phyloP scores from a whole-genome alignment of 2,888 invertebrate genomes.

The Temnothorax unifasciatus region DNA sequence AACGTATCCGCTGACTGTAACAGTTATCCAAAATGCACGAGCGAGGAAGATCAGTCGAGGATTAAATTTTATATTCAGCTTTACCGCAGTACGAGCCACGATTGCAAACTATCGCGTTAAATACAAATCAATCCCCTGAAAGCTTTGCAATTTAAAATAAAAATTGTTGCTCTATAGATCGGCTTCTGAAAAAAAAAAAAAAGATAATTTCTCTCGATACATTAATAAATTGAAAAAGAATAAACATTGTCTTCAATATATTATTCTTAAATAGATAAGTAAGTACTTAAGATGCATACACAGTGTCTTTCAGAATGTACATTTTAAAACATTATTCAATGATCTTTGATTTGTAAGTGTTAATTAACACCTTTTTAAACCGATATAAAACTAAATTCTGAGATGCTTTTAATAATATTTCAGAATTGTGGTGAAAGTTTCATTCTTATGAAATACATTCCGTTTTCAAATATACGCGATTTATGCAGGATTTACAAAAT shows the following conservation, averaged over 20 bases:
- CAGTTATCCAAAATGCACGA: slow-evolving; percentile 9
- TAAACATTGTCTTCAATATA: background rate
- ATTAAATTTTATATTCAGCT: slow-evolving; percentile 84
- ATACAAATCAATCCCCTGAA: slow-evolving; percentile 46
- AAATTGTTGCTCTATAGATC: background rate
- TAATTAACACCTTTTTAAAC: background rate
- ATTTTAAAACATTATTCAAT: background rate
- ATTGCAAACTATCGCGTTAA: slow-evolving; percentile 28
- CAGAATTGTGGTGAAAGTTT: background rate
- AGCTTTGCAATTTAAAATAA: background rate
- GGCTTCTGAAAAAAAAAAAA: background rate
- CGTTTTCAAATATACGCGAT: background rate
- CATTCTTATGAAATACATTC: background rate
- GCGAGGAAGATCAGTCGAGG: slow-evolving; percentile 4
- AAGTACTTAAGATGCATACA: background rate
- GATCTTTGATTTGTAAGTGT: background rate
- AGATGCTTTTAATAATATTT: background rate
- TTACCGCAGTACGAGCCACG: slow-evolving; percentile 62
- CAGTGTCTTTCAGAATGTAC: background rate
- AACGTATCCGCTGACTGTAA: slow-evolving; percentile 26
- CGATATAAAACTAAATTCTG: background rate
- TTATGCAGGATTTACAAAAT: background rate
- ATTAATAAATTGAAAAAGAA: background rate
- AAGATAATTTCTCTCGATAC: background rate
- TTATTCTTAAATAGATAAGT: background rate